Evolutionary conservation across 2,888 invertebrate genomes (phyloP), one percentile per base, ranked within the genome.

Genomic region (Meteorus cinctellus): DNA sequence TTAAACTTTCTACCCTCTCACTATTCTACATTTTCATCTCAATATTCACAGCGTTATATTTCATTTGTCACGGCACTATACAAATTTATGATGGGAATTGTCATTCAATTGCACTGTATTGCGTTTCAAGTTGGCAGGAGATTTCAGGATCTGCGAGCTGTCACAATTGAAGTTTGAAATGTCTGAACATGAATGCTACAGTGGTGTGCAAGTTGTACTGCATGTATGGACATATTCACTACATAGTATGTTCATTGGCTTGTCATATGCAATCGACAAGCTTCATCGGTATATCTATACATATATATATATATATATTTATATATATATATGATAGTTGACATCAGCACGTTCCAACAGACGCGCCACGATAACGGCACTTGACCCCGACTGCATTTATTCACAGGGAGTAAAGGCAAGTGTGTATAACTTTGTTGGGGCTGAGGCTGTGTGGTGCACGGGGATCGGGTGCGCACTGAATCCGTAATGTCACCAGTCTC

Each of bases 351-450:
- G 71, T 69, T 72, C 59, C 72, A 59, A 63, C 71, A 60, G 68
- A 41, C 62, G 75, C 80, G 66, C 80, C 62, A 77, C 72, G 72
- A 76, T 70, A 75, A 75, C 69, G 74, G 79, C 74, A 79, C 79
- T 80, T 80, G 80, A 72, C 74, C 79, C 55, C 71, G 82, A 76
- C 79, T 71, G 80, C 81, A 83, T 85, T 41, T 85, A 85, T 85
- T 86, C 85, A 85, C 85, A 84, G 83, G 83, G 79, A 75, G 76
- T 45, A 29, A 55, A 72, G 79, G 78, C 81, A 81, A 82, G 81
- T 78, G 65, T 80, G 77, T 81, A 41, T 41, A 82, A 82, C 81
- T 81, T 82, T 79, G 81, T 82, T 79, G 81, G 71, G 73, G 73
- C 63, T 59, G 66, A 51, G 66, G 77, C 79, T 78, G 65, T 78